Evolutionary conservation across 1,140 invertebrate genomes (phyloP).

Genomic region (Phymorhynchus buccinoides): DNA sequence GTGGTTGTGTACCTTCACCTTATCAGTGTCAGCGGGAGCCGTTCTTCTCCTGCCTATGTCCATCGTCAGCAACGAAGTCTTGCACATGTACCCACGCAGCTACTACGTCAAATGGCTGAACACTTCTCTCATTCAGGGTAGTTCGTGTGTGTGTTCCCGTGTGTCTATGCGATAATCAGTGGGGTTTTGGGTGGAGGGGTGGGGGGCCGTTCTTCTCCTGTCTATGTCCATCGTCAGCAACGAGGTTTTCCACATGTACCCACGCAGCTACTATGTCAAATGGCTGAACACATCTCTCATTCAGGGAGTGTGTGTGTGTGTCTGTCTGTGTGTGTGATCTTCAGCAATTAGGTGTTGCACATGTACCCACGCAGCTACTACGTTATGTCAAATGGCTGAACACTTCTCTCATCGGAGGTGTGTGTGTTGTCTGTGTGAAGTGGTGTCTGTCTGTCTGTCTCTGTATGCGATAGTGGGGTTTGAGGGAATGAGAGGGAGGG

Average conservation of each 20-base stretch:
- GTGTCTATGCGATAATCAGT: no score
- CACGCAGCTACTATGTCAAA: no score
- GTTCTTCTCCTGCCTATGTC: slow-evolving; percentile 94
- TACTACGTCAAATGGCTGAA: slow-evolving; percentile 99
- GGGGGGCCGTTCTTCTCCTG: slow-evolving; percentile 90
- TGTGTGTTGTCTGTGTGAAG: slow-evolving; percentile 91
- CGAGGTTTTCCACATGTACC: no score
- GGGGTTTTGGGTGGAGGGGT: no score
- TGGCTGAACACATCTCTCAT: no score
- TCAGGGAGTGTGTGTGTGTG: no score
- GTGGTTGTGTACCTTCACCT: slow-evolving; percentile 92
- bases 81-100: slow-evolving; percentile 85
- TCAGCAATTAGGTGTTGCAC: slow-evolving; percentile 79
- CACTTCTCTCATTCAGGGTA: slow-evolving; percentile 97
- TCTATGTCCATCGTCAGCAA: slow-evolving; percentile 98
- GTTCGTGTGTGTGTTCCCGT: no score
- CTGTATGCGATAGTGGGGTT: no score
- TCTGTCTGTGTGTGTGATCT: no score
- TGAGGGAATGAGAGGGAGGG: no score
- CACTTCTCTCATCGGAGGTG: slow-evolving; percentile 97
- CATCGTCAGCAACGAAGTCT: slow-evolving; percentile 95
- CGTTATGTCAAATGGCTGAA: slow-evolving; percentile 99
- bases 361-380: slow-evolving; percentile 93
- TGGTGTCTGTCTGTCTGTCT: no score
- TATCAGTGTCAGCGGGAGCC: slow-evolving; percentile 91